Conservation (phyloP, 2,888 invertebrate genomes). For the Azorinus chamasolen region DNA sequence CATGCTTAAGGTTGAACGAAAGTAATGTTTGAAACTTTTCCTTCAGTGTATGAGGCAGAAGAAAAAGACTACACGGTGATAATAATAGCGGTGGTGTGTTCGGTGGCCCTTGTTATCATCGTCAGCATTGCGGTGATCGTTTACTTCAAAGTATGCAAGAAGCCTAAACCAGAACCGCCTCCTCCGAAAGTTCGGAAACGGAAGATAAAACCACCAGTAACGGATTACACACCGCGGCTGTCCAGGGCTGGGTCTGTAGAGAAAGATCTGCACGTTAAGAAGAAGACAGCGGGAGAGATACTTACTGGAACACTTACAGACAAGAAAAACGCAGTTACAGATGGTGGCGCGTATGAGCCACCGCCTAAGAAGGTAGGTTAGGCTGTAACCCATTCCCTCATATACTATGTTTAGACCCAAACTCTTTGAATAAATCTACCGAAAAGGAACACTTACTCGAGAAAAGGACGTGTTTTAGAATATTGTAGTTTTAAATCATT, state of each 20-base stretch:
- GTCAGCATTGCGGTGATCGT: slow-evolving; percentile 23
- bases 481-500: background rate
- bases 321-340: slow-evolving; percentile 5
- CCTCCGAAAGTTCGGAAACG: slow-evolving; percentile 35
- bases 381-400: background rate
- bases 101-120: slow-evolving; percentile 28
- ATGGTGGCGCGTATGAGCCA: slow-evolving; percentile 32
- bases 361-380: slow-evolving; percentile 43
- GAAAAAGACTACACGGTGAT: slow-evolving; percentile 14
- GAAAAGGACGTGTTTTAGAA: no score
- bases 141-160: slow-evolving; percentile 30
- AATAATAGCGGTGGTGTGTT: slow-evolving; percentile 20
- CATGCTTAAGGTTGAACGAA: no score
- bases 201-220: slow-evolving; percentile 41
- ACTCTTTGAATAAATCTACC: no score
- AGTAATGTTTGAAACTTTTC: no score
- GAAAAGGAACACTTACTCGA: no score
- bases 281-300: slow-evolving; percentile 40
- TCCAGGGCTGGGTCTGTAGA: slow-evolving; percentile 23
- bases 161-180: slow-evolving; percentile 25
- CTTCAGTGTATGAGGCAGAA: background rate
- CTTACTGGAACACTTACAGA: slow-evolving; percentile 30
- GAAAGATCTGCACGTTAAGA: slow-evolving; percentile 20
- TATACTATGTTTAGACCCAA: no score
- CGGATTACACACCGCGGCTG: slow-evolving; percentile 50